Base-by-base conservation (phyloP, 2,888 invertebrate species). In the Hyppa rectilinea region DNA sequence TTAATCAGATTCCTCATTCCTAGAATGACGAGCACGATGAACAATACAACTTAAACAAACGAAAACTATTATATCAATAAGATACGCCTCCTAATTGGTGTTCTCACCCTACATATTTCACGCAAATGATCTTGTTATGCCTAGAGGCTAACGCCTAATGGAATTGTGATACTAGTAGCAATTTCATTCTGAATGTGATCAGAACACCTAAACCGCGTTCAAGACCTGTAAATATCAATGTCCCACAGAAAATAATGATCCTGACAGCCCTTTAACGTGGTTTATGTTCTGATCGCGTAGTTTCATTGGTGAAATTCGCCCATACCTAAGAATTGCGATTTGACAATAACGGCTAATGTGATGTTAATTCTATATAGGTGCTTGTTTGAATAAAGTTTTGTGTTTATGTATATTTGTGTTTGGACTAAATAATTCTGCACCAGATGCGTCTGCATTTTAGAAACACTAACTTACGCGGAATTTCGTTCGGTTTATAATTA, bases 131-230 rank as follows among this genome's bases (percentile, higher is more conserved):
- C 47, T 68, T 66, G 56, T 59, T 74, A 69, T 67, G 81, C 58
- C 60, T 67, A 50, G 74, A 65, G 50, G 20, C 75, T 76, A 69
- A 67, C 36, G 69, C 62, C 67, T 81, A 76, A 82, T 81, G 75
- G 75, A 81, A 81, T 72, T 65, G 72, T 81, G 60, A 81, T 82
- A 71, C 23, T n/a, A n/a, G n/a, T n/a, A n/a, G n/a, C n/a, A n/a
- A n/a, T n/a, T n/a, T n/a, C n/a, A n/a, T n/a, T n/a, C n/a, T n/a
- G n/a, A n/a, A n/a, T n/a, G n/a, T n/a, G n/a, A n/a, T n/a, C n/a
- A n/a, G n/a, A n/a, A n/a, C n/a, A n/a, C n/a, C n/a, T n/a, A n/a
- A n/a, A n/a, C n/a, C n/a, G n/a, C n/a, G n/a, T n/a, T n/a, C n/a
- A n/a, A n/a, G n/a, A n/a, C n/a, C n/a, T n/a, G n/a, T n/a, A n/a